phyloP scores from a whole-genome alignment of 2,113 vertebrate genomes.

The Phyllopteryx taeniolatus region DNA sequence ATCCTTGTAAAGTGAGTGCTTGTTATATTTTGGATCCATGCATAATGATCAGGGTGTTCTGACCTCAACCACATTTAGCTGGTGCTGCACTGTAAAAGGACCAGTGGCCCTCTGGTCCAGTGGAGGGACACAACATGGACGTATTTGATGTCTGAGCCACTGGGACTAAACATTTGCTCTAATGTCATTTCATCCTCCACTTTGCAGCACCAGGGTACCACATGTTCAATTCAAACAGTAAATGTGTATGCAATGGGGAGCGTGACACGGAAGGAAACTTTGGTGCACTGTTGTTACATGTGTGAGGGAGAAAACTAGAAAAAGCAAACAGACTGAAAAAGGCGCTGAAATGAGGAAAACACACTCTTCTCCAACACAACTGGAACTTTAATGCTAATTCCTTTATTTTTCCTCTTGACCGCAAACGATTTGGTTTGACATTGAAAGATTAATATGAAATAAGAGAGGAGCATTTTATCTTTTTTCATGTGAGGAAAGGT shows the following conservation, averaged over 20 bases:
- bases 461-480: no score
- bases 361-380: no score
- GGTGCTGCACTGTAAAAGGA: slow-evolving; percentile 29
- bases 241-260: background rate
- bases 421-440: no score
- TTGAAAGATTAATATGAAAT: no score
- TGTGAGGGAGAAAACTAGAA: background rate
- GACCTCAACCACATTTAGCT: slow-evolving; percentile 56
- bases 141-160: background rate
- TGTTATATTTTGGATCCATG: slow-evolving; percentile 53
- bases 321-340: no score
- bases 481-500: no score
- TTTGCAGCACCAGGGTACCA: slow-evolving; percentile 30
- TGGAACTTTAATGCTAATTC: no score
- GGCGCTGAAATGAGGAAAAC: no score
- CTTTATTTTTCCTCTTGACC: no score
- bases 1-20: slow-evolving; percentile 33
- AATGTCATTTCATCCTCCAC: slow-evolving; percentile 15
- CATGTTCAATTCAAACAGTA: slow-evolving; percentile 26
- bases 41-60: slow-evolving; percentile 46
- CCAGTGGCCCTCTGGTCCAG: slow-evolving; percentile 7
- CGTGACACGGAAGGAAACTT: background rate
- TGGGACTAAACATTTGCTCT: background rate
- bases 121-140: slow-evolving; percentile 13
- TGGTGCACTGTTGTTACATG: background rate